These are phyloP conservation scores for Scolanthus callimorphus DNA, from an alignment of 92 coral and sea anemone species.

Conservation along the genomic window DNA sequence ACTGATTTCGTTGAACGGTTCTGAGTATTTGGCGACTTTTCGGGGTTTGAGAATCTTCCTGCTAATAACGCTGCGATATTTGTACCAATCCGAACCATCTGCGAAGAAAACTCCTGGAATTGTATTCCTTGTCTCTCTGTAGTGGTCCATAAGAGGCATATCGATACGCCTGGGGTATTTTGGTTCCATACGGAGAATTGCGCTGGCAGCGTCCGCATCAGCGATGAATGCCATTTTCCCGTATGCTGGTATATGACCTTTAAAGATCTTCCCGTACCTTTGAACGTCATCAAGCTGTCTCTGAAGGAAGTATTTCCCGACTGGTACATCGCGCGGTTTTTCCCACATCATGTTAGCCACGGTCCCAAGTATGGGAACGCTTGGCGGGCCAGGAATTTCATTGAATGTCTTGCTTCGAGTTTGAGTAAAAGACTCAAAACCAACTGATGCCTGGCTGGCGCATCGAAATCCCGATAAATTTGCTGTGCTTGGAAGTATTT, in stretches of 20 bases:
- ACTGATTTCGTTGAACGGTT: not conserved
- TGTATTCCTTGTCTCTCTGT: not conserved
- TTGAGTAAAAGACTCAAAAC: too few species aligned
- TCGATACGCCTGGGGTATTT: not conserved
- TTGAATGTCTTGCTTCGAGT: not conserved
- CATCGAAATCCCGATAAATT: too few species aligned
- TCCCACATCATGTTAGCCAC: not conserved
- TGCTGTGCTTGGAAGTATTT: too few species aligned
- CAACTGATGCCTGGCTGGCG: too few species aligned
- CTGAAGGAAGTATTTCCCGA: too few species aligned
- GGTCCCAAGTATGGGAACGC: not conserved
- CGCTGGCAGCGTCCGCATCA: not conserved
- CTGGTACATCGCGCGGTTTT: too few species aligned
- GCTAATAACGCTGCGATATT: not conserved
- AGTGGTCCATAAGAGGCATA: not conserved
- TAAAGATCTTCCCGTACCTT: too few species aligned
- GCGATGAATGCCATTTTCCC: not conserved
- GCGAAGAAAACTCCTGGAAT: not conserved
- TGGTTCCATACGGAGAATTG: not conserved
- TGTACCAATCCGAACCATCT: not conserved
- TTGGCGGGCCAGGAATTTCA: not conserved
- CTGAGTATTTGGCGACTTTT: not conserved
- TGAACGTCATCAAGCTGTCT: too few species aligned
- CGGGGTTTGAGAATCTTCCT: not conserved
- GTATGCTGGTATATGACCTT: too few species aligned